Base-by-base conservation (phyloP, 2,888 invertebrate genomes). In the Aproaerema taeniolella region DNA sequence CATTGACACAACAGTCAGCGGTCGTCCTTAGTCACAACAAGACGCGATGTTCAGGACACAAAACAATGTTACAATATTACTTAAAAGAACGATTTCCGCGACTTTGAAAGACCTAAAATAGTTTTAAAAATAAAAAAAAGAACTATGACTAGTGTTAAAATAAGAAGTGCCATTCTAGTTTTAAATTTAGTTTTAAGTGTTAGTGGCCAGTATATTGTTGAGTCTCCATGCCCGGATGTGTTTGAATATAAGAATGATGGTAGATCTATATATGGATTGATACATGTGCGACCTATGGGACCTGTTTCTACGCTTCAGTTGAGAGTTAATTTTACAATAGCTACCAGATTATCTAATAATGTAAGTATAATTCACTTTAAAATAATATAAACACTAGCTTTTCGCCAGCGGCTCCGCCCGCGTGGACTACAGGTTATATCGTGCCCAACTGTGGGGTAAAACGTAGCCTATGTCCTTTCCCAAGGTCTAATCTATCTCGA, bases 221-320 rank as follows among this genome's bases (percentile, higher is more conserved):
- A 56, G 15, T 74, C 78, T 1, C 80, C 80, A 1, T 82, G 82
- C 33, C 79, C 80, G 3, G 54, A 61, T 15, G 46, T 66, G 33
- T 82, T 81, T 61, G 61, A 67, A 9, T 81, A 73, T 42, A 61
- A 55, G 39, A 55, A 45, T 50, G 71, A 80, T 43, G 64, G 64
- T 1, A 50, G 41, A 5, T 52, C 61, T 20, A 47, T 72, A 16
- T 64, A 66, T 39, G 82, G 81, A 3, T 43, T 60, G 30, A 65
- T 39, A 1, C 17, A 20, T 14, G 28, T 39, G 2, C 13, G 13
- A 7, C 20, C 28, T 28, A 12, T 8, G 2, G 39, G 33, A 9
- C 4, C 26, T 17, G 39, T 33, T 1, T 16, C 28, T 15, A 32
- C 13, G 30, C 12, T 39, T 4, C 26, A 26, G n/a, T 11, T 39